These are phyloP conservation scores for Tetragnatha versicolor DNA, from an alignment of 1,140 invertebrate species.

Conservation along the genomic window DNA sequence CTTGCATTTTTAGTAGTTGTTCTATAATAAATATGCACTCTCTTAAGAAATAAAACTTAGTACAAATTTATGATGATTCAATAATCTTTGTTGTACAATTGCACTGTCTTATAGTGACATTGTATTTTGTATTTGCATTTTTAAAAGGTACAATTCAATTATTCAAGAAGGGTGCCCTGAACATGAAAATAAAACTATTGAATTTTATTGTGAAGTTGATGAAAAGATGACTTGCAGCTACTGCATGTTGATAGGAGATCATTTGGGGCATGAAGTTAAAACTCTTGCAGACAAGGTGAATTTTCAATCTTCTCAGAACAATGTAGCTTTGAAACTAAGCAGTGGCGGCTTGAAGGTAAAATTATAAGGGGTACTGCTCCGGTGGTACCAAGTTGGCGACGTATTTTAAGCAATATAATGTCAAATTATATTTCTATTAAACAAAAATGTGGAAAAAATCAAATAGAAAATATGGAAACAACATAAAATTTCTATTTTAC, in stretches of 20 bases:
- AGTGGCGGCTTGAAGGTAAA: not conserved
- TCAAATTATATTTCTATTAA: too few species aligned
- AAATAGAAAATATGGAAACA: too few species aligned
- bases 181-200: conserved; percentile 41
- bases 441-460: too few species aligned
- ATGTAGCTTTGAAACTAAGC: not conserved
- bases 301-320: not conserved
- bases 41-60: not conserved
- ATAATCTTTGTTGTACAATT: not conserved
- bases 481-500: too few species aligned
- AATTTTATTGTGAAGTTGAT: conserved; percentile 55
- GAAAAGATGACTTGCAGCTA: conserved; percentile 43
- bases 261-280: conserved; percentile 48
- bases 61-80: not conserved
- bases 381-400: too few species aligned
- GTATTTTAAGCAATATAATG: too few species aligned
- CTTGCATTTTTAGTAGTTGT: not conserved
- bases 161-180: conserved; percentile 45
- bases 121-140: not conserved
- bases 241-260: conserved; percentile 40
- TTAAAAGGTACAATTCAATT: conserved; percentile 27
- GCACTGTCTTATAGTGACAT: not conserved
- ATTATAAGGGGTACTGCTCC: too few species aligned
- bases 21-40: not conserved
- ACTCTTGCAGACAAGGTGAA: conserved; percentile 50